Evolutionary conservation across 30 jellyfish, hydroid and myxozoan genomes (phyloP).

Genomic region (Aurelia aurita): DNA sequence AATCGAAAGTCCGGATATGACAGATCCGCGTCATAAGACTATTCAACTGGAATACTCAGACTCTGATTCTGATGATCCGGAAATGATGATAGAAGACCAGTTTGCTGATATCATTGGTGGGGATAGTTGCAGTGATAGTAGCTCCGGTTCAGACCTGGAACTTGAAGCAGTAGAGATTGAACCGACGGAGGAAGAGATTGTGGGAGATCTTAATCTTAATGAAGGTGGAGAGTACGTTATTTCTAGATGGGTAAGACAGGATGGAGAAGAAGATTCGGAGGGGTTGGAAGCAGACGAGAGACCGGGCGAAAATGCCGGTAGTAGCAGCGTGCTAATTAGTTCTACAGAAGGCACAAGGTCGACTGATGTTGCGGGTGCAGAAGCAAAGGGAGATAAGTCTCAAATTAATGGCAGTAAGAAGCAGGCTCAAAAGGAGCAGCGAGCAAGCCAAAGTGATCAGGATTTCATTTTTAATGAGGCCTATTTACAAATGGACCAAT

Average conservation of each 20-base stretch:
- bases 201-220: conserved; percentile 10
- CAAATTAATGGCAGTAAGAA: too few species aligned
- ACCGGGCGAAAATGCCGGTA: not conserved
- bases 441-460: not conserved
- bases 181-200: conserved; percentile 59
- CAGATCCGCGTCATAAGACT: conserved; percentile 6
- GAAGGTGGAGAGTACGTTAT: conserved; percentile 57
- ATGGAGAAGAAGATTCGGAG: conserved; percentile 1
- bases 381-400: not conserved
- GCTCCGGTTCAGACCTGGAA: conserved; percentile 55
- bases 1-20: conserved; percentile 35
- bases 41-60: conserved; percentile 50
- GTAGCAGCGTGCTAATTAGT: not conserved
- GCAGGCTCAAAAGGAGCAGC: not conserved
- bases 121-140: conserved; percentile 31
- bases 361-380: not conserved
- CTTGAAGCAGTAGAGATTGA: conserved; percentile 26
- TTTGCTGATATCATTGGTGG: conserved; percentile 51
- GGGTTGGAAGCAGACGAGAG: conserved; percentile 12
- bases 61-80: conserved; percentile 72
- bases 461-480: conserved; percentile 45
- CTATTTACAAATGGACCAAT: conserved; percentile 51
- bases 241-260: conserved; percentile 40
- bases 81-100: conserved; percentile 62
- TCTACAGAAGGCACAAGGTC: too few species aligned